Evolutionary conservation across 2,797 vertebrate genomes (phyloP).

Genomic region (Tapera naevia): DNA sequence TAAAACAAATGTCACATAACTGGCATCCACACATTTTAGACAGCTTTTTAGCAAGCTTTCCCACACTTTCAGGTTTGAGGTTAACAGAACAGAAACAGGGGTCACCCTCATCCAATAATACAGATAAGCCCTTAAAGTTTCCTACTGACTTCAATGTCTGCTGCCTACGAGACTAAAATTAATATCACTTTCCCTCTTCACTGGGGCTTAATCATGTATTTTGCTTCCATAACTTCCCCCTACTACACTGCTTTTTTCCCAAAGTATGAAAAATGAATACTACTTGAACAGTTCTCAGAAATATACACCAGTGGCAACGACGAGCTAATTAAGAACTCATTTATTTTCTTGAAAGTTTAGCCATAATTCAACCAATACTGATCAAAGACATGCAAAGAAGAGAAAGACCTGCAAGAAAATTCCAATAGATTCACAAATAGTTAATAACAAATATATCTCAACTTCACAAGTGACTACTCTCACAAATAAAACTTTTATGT

Average conservation of each 20-base stretch:
- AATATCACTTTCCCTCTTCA: not conserved
- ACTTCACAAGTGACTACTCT: not conserved
- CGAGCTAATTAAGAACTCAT: not conserved
- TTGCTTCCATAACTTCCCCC: not conserved
- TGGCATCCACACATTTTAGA: not conserved
- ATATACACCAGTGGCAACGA: not conserved
- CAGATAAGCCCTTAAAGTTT: not conserved
- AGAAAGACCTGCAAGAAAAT: not conserved
- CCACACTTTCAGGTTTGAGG: not conserved
- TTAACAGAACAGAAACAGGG: not conserved
- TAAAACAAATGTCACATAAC: fast-evolving
- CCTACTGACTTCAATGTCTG: not conserved
- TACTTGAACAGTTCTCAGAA: not conserved
- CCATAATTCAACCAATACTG: not conserved
- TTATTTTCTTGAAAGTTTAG: not conserved
- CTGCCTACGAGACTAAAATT: not conserved
- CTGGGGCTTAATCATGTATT: not conserved
- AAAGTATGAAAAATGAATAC: not conserved
- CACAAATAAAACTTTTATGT: not conserved
- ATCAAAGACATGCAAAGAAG: not conserved
- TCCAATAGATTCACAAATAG: not conserved
- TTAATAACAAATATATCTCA: not conserved
- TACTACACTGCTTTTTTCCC: not conserved
- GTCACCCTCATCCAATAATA: not conserved
- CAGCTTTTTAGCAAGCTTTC: not conserved